A percentile compares a stretch with the other conserved stretches of the same genome.
These are phyloP conservation scores for Frankliniella intonsa DNA, from an alignment of 2,888 invertebrate genomes.

Conservation along the genomic window DNA sequence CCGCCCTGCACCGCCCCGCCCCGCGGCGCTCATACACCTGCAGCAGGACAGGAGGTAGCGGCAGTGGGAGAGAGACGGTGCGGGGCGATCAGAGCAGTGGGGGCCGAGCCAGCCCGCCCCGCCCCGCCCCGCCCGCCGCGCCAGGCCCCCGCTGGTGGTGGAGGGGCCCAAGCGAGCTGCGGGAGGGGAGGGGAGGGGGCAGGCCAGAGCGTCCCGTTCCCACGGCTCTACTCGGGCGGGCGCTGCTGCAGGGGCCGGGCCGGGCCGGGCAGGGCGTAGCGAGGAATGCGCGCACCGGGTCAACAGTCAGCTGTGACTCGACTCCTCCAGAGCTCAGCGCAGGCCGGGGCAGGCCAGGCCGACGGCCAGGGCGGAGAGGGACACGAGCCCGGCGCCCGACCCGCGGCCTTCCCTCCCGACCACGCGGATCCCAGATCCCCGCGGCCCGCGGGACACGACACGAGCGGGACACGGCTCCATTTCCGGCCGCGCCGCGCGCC, in stretches of 20 bases:
- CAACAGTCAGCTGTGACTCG: slow-evolving; percentile 14
- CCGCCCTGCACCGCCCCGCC: slow-evolving; percentile 27
- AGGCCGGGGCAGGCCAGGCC: background rate
- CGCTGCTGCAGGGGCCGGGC: background rate
- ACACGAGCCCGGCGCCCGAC: too few relatives aligned
- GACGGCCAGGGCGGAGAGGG: background rate
- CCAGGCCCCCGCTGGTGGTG: background rate
- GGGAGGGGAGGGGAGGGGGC: slow-evolving; percentile 28
- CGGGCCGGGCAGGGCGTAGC: background rate
- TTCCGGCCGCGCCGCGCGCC: background rate
- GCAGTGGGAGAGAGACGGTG: slow-evolving; percentile 27
- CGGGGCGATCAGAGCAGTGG: too few relatives aligned
- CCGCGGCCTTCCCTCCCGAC: too few relatives aligned
- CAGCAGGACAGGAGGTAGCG: slow-evolving; percentile 29
- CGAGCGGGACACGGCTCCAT: background rate
- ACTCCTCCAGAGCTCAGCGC: background rate
- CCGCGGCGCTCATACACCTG: slow-evolving; percentile 30
- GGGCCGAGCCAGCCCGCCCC: slow-evolving; percentile 34
- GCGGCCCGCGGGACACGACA: background rate
- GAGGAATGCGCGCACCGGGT: slow-evolving; percentile 19
- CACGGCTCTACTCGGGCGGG: slow-evolving; percentile 8
- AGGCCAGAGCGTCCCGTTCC: slow-evolving; percentile 32
- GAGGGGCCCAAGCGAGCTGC: background rate
- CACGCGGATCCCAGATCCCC: background rate
- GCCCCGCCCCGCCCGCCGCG: background rate